These are phyloP conservation scores for Bombus vancouverensis DNA, from an alignment of 1,140 invertebrate species.

Conservation along the genomic window DNA sequence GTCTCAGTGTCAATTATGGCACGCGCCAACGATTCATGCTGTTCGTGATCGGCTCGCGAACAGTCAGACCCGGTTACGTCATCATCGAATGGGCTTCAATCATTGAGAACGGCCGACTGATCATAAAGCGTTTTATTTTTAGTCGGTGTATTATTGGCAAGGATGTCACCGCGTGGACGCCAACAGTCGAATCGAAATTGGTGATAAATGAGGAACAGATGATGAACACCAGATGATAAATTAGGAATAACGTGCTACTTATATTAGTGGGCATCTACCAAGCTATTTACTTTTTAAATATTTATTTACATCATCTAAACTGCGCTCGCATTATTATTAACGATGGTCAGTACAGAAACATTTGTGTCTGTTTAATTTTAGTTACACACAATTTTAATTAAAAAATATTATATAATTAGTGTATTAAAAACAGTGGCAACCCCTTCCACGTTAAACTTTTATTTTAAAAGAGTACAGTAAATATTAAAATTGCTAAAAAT, in stretches of 20 bases:
- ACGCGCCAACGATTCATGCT: constrained; percentile 76
- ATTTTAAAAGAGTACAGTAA: no score
- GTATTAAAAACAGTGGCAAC: no score
- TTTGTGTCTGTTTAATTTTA: no score
- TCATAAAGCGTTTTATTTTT: constrained; percentile 66
- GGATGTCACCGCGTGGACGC: background rate
- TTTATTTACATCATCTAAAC: background rate
- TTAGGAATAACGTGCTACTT: no score
- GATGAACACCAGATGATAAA: no score
- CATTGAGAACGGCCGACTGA: constrained; percentile 55
- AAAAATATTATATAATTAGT: no score
- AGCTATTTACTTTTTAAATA: background rate
- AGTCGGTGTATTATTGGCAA: constrained; percentile 59
- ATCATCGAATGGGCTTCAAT: constrained; percentile 68
- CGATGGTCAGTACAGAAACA: no score
- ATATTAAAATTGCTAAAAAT: no score
- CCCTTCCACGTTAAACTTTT: no score
- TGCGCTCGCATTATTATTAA: no score
- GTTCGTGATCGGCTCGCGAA: constrained; percentile 74
- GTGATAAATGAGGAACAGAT: background rate
- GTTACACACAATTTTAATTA: no score
- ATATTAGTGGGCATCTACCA: no score
- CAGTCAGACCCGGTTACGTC: constrained; percentile 71
- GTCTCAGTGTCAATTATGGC: constrained; percentile 76
- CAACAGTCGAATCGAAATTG: background rate